Evolutionary conservation across 1,140 invertebrate genomes (phyloP).

Genomic region (Tetragonula clypearis): DNA sequence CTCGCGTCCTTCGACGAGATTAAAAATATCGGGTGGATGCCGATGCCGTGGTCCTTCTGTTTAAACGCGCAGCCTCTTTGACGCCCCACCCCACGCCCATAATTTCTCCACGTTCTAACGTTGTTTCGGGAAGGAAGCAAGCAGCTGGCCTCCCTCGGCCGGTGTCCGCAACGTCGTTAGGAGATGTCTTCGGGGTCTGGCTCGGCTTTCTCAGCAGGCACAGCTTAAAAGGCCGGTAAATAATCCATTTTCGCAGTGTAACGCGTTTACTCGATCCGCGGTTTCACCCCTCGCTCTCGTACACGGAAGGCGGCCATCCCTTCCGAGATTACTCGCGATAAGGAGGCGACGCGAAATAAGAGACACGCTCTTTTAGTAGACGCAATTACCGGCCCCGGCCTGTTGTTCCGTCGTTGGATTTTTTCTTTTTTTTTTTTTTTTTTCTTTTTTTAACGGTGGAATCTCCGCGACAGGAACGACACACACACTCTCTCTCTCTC

Average conservation of each 20-base stretch:
- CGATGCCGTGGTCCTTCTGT: not conserved
- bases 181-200: constrained; percentile 53
- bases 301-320: not conserved
- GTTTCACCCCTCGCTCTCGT: constrained; percentile 36
- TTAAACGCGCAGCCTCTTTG: constrained; percentile 28
- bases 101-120: constrained; percentile 52
- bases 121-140: constrained; percentile 50
- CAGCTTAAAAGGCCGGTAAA: constrained; percentile 64
- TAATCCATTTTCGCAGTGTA: constrained; percentile 63
- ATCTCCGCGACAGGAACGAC: not conserved
- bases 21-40: not conserved
- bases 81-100: not conserved
- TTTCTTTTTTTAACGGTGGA: not conserved
- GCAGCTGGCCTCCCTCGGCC: constrained; percentile 1
- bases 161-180: constrained; percentile 54
- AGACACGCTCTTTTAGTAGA: not conserved
- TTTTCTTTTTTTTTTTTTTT: not conserved
- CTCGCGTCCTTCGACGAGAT: too few relatives aligned
- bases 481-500: too few relatives aligned
- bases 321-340: constrained; percentile 45
- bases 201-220: constrained; percentile 53
- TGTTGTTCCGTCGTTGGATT: too few relatives aligned
- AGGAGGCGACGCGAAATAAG: constrained; percentile 7
- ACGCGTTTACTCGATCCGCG: constrained; percentile 55
- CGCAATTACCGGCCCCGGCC: not conserved